Evolutionary conservation across 1,140 invertebrate genomes (phyloP).

Genomic region (Vanessa tameamea): DNA sequence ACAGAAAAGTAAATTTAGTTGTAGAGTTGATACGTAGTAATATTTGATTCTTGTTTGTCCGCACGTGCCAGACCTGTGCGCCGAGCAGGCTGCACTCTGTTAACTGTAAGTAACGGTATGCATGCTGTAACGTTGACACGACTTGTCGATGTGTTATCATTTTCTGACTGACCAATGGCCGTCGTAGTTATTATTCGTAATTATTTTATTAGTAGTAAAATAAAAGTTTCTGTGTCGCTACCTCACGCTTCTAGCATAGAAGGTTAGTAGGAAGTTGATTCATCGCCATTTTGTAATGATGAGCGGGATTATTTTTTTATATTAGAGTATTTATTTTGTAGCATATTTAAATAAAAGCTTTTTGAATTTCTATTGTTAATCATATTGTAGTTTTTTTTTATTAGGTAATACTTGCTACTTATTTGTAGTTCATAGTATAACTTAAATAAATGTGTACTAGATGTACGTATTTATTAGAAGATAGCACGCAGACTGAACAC

Average conservation of each 20-base stretch:
- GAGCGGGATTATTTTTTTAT: background rate
- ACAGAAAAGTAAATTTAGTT: slow-evolving; percentile 15
- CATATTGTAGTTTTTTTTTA: slow-evolving; percentile 1
- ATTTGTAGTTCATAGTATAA: background rate
- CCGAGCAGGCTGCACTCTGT: slow-evolving; percentile 55
- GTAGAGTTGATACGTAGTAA: slow-evolving; percentile 26
- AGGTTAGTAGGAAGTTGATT: background rate
- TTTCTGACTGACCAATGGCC: slow-evolving; percentile 57
- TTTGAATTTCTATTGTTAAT: background rate
- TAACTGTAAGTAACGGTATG: slow-evolving; percentile 69
- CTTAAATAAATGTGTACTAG: background rate
- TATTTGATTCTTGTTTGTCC: slow-evolving; percentile 52
- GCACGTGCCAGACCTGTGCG: slow-evolving; percentile 56
- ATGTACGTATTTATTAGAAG: no score
- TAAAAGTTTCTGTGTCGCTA: background rate
- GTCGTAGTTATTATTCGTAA: slow-evolving; percentile 6
- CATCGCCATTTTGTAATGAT: background rate
- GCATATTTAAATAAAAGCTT: background rate
- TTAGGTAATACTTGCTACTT: background rate
- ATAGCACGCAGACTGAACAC: background rate
- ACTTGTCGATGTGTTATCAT: slow-evolving; percentile 68
- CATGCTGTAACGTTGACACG: slow-evolving; percentile 47
- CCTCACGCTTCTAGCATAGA: background rate
- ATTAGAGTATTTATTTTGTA: background rate
- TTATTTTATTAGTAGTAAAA: background rate